A percentile compares a stretch with the other conserved stretches of the same genome.
Conservation (phyloP, 1,140 invertebrate genomes). For the Drosophila prosaltans region DNA sequence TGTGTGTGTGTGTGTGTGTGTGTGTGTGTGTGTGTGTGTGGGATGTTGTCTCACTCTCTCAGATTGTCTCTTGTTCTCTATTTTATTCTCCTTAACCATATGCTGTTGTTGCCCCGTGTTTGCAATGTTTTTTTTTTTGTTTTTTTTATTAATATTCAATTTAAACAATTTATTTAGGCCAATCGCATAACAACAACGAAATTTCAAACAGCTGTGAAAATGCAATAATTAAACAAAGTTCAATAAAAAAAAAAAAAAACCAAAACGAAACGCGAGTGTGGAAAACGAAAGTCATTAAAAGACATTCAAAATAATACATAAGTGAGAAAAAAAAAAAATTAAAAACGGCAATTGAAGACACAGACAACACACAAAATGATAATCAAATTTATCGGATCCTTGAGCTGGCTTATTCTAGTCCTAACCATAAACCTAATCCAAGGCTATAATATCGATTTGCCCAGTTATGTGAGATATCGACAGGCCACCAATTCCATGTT, state of each 20-base stretch:
- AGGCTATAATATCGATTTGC: constrained; percentile 79
- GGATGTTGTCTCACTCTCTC: neutral
- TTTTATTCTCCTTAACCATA: constrained; percentile 44
- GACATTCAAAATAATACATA: neutral
- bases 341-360: too few species aligned
- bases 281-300: constrained; percentile 18
- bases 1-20: constrained; percentile 20
- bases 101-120: constrained; percentile 32
- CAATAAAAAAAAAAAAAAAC: constrained; percentile 15
- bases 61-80: neutral
- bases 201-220: constrained; percentile 51
- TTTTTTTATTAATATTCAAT: constrained; percentile 29
- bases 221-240: constrained; percentile 45
- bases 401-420: constrained; percentile 22
- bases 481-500: constrained; percentile 76
- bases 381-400: constrained; percentile 7
- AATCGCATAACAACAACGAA: constrained; percentile 15
- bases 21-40: constrained; percentile 6
- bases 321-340: neutral
- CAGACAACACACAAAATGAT: constrained; percentile 27
- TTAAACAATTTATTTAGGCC: constrained; percentile 27
- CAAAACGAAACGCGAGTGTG: constrained; percentile 8
- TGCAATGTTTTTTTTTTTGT: constrained; percentile 27
- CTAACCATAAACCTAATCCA: constrained; percentile 24
- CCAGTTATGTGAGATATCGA: constrained; percentile 73